Conservation (phyloP, 1,140 invertebrate genomes). For the Eriocheir sinensis region DNA sequence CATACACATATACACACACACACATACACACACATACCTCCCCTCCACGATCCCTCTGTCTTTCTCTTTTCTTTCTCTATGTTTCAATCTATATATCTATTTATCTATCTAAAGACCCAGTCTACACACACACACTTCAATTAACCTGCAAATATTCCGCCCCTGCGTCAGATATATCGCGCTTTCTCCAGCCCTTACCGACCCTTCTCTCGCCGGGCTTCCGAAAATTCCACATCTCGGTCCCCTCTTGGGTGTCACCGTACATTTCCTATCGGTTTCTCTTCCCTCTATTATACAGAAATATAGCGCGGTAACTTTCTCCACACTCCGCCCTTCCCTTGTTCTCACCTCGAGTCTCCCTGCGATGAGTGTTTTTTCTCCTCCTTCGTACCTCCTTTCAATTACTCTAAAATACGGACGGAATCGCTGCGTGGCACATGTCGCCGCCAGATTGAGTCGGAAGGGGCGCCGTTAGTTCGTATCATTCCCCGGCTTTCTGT, state of each 20-base stretch:
- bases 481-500: constrained; percentile 3
- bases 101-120: neutral
- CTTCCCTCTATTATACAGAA: constrained; percentile 47
- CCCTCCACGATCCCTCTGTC: constrained; percentile 18
- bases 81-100: neutral
- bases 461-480: constrained; percentile 42
- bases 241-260: neutral
- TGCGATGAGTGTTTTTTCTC: neutral
- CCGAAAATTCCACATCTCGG: neutral
- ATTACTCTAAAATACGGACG: constrained; percentile 38
- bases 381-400: constrained; percentile 18
- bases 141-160: neutral
- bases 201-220: neutral
- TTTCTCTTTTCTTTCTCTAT: constrained; percentile 1
- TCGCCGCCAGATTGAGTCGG: constrained; percentile 37
- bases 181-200: neutral
- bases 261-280: constrained; percentile 42
- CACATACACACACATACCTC: neutral
- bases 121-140: neutral
- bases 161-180: neutral
- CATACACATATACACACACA: neutral
- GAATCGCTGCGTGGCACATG: constrained; percentile 33
- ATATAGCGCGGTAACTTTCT: constrained; percentile 31
- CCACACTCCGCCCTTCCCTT: constrained; percentile 38
- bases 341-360: neutral